Percentiles rank a stretch among this genome's conserved stretches.
These are phyloP conservation scores for Lobophora halterata DNA, from an alignment of 2,888 invertebrate species.

Conservation along the genomic window DNA sequence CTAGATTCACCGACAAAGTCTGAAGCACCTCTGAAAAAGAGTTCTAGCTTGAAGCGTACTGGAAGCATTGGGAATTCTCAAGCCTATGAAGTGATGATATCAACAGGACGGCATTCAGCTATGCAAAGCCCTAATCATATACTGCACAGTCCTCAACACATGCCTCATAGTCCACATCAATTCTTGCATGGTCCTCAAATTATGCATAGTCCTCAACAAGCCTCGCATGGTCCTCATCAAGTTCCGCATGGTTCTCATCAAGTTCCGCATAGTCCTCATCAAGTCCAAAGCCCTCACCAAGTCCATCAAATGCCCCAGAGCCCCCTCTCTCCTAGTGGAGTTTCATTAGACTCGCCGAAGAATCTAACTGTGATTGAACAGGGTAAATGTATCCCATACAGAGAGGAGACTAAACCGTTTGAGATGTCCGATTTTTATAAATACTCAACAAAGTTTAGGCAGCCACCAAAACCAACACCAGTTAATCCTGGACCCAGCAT, in stretches of 20 bases:
- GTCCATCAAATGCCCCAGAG: conserved; percentile 57
- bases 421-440: conserved; percentile 99
- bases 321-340: conserved; percentile 68
- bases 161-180: conserved; percentile 31
- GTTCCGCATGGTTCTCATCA: conserved; percentile 58
- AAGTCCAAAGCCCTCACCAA: conserved; percentile 62
- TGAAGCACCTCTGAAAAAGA: conserved; percentile 61
- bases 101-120: conserved; percentile 68
- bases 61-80: conserved; percentile 80
- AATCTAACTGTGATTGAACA: conserved; percentile 93
- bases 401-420: conserved; percentile 97
- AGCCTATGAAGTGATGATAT: conserved; percentile 68
- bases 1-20: conserved; percentile 79
- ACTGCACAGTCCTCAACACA: conserved; percentile 49
- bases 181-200: not conserved
- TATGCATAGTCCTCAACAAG: conserved; percentile 58
- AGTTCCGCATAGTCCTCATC: conserved; percentile 52
- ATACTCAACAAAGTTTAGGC: conserved; percentile 96
- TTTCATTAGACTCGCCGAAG: conserved; percentile 88
- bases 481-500: conserved; percentile 51
- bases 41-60: conserved; percentile 74
- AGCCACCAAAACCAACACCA: conserved; percentile 63
- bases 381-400: conserved; percentile 93
- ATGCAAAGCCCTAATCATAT: conserved; percentile 67
- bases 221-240: conserved; percentile 51